phyloP scores from a whole-genome alignment of 2,888 invertebrate genomes.

The Drosophila barbarae region DNA sequence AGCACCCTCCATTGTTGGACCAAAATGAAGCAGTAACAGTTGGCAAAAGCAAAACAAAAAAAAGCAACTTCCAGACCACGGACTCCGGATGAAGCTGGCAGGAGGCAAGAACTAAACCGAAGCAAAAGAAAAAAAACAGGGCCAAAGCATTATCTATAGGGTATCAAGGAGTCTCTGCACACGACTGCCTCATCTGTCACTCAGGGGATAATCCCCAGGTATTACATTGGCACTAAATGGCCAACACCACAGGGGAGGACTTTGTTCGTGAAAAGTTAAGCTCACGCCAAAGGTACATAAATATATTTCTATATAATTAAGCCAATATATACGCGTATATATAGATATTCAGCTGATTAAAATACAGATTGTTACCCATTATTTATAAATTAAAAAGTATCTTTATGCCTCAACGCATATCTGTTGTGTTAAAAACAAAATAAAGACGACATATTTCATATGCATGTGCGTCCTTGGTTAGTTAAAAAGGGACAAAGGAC shows the following conservation, averaged over 20 bases:
- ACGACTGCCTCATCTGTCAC: neutral
- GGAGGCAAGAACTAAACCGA: neutral
- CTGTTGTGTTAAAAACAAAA: conserved; percentile 28
- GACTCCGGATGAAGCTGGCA: neutral
- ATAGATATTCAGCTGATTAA: neutral
- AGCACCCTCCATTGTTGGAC: neutral
- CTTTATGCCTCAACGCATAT: neutral
- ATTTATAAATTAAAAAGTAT: neutral
- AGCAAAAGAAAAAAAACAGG: neutral
- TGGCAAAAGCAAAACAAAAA: neutral
- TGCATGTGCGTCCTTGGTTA: conserved; percentile 46
- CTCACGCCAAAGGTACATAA: neutral
- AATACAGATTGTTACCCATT: neutral
- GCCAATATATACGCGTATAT: neutral
- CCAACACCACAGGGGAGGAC: neutral
- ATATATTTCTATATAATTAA: neutral
- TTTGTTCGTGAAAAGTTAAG: conserved; percentile 18
- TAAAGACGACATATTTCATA: conserved; percentile 63
- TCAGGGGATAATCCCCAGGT: conserved; percentile 4
- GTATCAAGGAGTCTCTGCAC: conserved; percentile 13
- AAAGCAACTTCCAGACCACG: neutral
- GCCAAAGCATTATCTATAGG: conserved; percentile 10
- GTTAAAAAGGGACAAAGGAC: conserved; percentile 24
- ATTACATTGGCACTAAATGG: conserved; percentile 18
- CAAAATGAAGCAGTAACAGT: conserved; percentile 4